These are phyloP conservation scores for Heliocidaris erythrogramma DNA, from an alignment of 35 echinoderm and acorn worm species.

Conservation along the genomic window DNA sequence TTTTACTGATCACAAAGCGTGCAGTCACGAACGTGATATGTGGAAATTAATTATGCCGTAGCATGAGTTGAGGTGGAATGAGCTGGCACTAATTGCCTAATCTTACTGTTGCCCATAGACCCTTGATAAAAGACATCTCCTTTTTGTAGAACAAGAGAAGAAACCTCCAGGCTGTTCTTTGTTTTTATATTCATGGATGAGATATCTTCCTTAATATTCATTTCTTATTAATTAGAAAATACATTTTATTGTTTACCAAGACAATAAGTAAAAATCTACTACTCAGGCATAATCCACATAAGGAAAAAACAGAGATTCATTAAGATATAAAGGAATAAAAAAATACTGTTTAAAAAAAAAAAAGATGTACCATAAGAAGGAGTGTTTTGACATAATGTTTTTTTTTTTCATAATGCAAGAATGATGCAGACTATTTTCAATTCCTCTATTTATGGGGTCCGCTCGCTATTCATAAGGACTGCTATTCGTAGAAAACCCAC, in stretches of 20 bases:
- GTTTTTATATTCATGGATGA: conserved; percentile 12
- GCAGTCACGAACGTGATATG: conserved; percentile 42
- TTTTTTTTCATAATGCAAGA: neutral
- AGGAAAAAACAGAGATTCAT: no score
- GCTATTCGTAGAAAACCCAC: no score
- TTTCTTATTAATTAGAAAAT: no score
- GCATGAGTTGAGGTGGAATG: conserved; percentile 26
- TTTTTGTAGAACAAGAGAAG: neutral
- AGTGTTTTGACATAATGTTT: neutral
- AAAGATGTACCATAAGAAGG: no score
- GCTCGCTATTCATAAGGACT: no score
- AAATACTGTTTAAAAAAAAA: no score
- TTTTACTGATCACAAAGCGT: conserved; percentile 46
- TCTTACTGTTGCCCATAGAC: conserved; percentile 29
- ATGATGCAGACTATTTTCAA: no score
- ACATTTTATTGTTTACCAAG: no score
- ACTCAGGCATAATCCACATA: no score
- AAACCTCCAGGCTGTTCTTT: conserved; percentile 9
- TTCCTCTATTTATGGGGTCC: no score
- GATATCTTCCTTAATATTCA: neutral
- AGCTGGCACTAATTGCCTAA: conserved; percentile 49
- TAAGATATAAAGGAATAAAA: no score
- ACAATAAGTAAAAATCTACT: no score
- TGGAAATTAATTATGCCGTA: conserved; percentile 52
- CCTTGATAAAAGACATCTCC: conserved; percentile 22